Evolutionary conservation across 1,140 invertebrate genomes (phyloP).

Genomic region (Eupristina koningsbergeri): DNA sequence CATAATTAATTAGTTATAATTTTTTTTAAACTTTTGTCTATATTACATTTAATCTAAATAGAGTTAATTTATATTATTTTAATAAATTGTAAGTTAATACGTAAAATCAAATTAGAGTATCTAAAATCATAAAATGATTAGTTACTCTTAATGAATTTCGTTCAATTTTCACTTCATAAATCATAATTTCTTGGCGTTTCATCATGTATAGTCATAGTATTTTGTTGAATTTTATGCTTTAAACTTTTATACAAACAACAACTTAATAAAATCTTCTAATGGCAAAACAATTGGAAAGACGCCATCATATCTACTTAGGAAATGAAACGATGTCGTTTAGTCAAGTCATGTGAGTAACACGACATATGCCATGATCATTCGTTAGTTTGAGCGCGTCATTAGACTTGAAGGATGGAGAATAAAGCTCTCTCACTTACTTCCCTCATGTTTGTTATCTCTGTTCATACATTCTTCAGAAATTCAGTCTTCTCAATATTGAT

Average conservation of each 20-base stretch:
- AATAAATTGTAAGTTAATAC: too few species aligned
- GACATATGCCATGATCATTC: not conserved
- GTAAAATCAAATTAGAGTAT: too few species aligned
- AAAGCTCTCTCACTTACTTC: constrained; percentile 16
- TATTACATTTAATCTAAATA: too few species aligned
- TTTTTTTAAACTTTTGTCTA: too few species aligned
- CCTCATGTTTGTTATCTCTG: not conserved
- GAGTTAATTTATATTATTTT: too few species aligned
- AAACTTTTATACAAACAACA: not conserved
- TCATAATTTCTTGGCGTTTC: too few species aligned
- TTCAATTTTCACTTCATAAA: too few species aligned
- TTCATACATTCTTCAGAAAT: not conserved
- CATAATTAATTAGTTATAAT: too few species aligned
- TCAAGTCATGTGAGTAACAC: constrained; percentile 13
- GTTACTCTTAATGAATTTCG: too few species aligned
- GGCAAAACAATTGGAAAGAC: constrained; percentile 28
- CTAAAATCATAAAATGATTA: too few species aligned
- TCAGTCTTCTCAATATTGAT: not conserved
- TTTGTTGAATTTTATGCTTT: not conserved
- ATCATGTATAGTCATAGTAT: too few species aligned
- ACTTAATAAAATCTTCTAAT: constrained; percentile 21
- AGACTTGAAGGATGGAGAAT: constrained; percentile 38
- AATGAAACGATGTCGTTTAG: constrained; percentile 29
- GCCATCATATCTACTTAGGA: constrained; percentile 1
- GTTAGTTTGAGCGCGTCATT: constrained; percentile 27